These are phyloP conservation scores for Tyto alba DNA, from an alignment of 2,113 vertebrate species.

Conservation along the genomic window DNA sequence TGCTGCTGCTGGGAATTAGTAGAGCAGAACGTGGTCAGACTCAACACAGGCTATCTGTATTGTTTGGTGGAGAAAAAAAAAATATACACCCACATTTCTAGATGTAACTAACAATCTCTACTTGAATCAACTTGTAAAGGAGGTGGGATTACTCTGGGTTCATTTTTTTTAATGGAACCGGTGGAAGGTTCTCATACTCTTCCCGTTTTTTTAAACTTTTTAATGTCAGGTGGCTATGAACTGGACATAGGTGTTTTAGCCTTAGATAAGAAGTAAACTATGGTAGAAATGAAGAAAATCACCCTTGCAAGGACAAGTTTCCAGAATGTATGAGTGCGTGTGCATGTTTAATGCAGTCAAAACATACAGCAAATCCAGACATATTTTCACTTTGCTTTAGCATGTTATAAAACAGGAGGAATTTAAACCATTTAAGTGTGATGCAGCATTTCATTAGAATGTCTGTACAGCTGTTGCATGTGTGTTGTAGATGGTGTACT, in stretches of 20 bases:
- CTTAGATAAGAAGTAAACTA: not conserved
- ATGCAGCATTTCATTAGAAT: rapidly evolving
- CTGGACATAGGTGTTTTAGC: not conserved
- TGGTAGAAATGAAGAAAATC: not conserved
- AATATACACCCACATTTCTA: not conserved
- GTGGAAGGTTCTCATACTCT: not conserved
- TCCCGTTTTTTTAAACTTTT: rapidly evolving
- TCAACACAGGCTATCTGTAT: not conserved
- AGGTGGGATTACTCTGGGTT: not conserved
- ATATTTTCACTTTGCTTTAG: not conserved
- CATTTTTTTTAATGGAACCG: not conserved
- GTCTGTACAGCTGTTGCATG: not conserved
- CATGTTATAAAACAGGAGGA: not conserved
- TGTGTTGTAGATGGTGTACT: not conserved
- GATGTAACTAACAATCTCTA: not conserved
- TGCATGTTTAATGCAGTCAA: not conserved
- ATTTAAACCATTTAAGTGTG: not conserved
- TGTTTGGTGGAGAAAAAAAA: not conserved
- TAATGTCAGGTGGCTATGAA: not conserved
- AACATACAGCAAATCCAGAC: rapidly evolving
- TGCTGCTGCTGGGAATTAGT: not conserved
- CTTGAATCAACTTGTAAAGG: not conserved
- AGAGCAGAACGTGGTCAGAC: not conserved
- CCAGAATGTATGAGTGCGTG: rapidly evolving
- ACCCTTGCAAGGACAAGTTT: not conserved